Evolutionary conservation across 2,888 invertebrate species (phyloP).

Genomic region (Lathronympha strigana): DNA sequence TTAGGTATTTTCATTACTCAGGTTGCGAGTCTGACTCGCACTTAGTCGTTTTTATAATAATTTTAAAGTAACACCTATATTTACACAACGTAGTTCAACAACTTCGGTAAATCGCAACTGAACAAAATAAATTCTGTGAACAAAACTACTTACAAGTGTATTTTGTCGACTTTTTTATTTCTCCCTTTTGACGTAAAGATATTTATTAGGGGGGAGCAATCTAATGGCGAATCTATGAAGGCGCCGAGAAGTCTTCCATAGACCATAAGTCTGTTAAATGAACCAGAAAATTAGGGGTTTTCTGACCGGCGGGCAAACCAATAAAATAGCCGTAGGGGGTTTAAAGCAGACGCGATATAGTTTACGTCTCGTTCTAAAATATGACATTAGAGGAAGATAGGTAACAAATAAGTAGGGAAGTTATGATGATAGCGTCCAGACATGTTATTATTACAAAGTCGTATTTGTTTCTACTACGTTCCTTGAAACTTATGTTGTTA

Average conservation of each 20-base stretch:
- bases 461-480: slow-evolving; percentile 1
- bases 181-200: slow-evolving; percentile 58
- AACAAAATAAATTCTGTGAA: slow-evolving; percentile 34
- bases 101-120: slow-evolving; percentile 4
- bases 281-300: slow-evolving; percentile 79
- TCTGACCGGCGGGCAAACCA: slow-evolving; percentile 64
- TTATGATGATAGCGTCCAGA: slow-evolving; percentile 24
- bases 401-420: slow-evolving; percentile 22
- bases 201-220: slow-evolving; percentile 67
- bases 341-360: slow-evolving; percentile 22
- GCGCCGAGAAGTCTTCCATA: slow-evolving; percentile 62
- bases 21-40: no score
- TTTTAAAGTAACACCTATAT: slow-evolving; percentile 30
- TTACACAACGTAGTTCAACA: slow-evolving; percentile 12
- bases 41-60: no score
- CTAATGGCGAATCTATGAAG: slow-evolving; percentile 77
- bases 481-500: background rate
- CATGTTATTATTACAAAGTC: slow-evolving; percentile 14
- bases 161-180: slow-evolving; percentile 39
- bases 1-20: no score
- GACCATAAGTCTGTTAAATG: slow-evolving; percentile 80
- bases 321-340: slow-evolving; percentile 46
- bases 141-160: slow-evolving; percentile 31
- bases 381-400: slow-evolving; percentile 27
- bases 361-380: slow-evolving; percentile 27